Percentiles rank a stretch among this genome's conserved stretches.
phyloP scores from a whole-genome alignment of 1,140 invertebrate species.

The Diorhabda carinulata region DNA sequence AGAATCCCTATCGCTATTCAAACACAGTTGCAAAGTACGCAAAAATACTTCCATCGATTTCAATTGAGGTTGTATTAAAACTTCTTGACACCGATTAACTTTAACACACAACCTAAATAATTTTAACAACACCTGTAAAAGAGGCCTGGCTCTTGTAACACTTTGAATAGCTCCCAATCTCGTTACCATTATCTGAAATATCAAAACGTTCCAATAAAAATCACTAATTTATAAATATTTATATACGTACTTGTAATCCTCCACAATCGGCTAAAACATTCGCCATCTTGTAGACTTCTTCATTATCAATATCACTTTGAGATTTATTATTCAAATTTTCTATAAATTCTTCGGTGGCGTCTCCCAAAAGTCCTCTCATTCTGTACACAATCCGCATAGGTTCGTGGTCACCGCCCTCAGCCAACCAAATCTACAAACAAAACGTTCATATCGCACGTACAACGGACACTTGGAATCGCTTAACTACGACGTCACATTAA shows the following conservation, averaged over 20 bases:
- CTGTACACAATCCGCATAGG: conserved; percentile 98
- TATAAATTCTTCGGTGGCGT: conserved; percentile 98
- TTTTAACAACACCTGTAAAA: conserved; percentile 82
- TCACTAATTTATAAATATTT: background rate
- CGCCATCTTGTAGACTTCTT: conserved; percentile 83
- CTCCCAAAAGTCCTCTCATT: conserved; percentile 95
- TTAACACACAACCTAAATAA: conserved; percentile 81
- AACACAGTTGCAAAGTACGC: conserved; percentile 64
- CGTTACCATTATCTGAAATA: conserved; percentile 61
- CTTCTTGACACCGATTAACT: conserved; percentile 66
- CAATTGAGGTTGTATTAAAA: conserved; percentile 64
- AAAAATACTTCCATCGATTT: conserved; percentile 66
- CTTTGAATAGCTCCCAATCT: conserved; percentile 66
- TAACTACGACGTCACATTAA: no score
- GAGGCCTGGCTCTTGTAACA: conserved; percentile 67
- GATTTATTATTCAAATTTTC: conserved; percentile 88
- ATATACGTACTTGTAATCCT: conserved; percentile 63
- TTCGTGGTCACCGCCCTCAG: conserved; percentile 80
- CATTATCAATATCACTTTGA: conserved; percentile 88
- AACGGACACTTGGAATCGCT: no score
- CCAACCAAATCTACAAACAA: conserved; percentile 66
- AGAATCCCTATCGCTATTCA: conserved; percentile 59
- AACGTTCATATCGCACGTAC: background rate
- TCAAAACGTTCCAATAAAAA: background rate
- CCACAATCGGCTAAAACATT: conserved; percentile 75